Conservation (phyloP, 2,888 invertebrate species). For the Drosophila barbarae region DNA sequence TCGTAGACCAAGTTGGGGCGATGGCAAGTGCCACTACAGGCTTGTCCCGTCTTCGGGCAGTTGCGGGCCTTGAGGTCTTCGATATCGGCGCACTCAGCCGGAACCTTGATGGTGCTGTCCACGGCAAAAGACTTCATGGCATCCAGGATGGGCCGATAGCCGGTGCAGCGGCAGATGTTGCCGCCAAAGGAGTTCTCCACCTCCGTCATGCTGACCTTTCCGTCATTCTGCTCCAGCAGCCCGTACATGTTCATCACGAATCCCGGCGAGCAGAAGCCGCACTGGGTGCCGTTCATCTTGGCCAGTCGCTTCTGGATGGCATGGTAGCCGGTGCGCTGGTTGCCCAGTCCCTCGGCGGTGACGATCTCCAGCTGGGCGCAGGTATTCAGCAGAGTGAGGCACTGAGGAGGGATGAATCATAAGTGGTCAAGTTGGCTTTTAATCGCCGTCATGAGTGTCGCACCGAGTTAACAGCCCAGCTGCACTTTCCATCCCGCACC, state of each 20-base stretch:
- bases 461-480: conserved; percentile 83
- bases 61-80: conserved; percentile 73
- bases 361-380: conserved; percentile 85
- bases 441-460: background rate
- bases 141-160: conserved; percentile 88
- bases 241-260: conserved; percentile 88
- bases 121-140: conserved; percentile 87
- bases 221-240: conserved; percentile 80
- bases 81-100: conserved; percentile 80
- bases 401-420: conserved; percentile 76
- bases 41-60: conserved; percentile 78
- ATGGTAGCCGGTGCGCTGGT: conserved; percentile 84
- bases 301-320: conserved; percentile 84
- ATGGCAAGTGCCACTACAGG: conserved; percentile 76
- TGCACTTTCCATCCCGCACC: conserved; percentile 77
- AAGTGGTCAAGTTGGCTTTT: background rate
- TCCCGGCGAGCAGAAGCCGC: conserved; percentile 88
- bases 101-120: conserved; percentile 81
- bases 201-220: conserved; percentile 82
- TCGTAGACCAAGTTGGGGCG: conserved; percentile 34
- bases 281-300: conserved; percentile 85
- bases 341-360: conserved; percentile 88
- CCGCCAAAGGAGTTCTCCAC: conserved; percentile 89
- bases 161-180: conserved; percentile 90
- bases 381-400: conserved; percentile 83